phyloP scores from a whole-genome alignment of 2,797 vertebrate species.

The Labeo calbasu region DNA sequence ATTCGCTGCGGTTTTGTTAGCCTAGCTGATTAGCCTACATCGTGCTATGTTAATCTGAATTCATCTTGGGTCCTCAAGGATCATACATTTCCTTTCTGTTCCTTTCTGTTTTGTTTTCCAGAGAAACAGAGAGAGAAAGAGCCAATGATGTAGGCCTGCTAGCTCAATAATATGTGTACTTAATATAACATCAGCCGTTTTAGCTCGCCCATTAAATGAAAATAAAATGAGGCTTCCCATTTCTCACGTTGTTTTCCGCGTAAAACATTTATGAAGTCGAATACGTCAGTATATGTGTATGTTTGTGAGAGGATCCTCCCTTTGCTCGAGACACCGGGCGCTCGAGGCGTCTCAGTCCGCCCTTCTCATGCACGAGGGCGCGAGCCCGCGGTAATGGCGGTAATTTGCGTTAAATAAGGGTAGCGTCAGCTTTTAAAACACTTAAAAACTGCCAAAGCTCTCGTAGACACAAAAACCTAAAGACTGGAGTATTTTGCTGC shows the following conservation, averaged over 20 bases:
- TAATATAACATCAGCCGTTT: conserved; percentile 16
- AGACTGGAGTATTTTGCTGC: conserved; percentile 28
- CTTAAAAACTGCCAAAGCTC: conserved; percentile 48
- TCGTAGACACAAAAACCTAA: background rate
- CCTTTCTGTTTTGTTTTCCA: conserved; percentile 10
- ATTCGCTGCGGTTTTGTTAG: background rate
- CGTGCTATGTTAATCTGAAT: background rate
- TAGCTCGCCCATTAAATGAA: conserved; percentile 17
- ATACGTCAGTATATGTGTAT: conserved; percentile 51
- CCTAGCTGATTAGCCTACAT: background rate
- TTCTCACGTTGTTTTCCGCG: conserved; percentile 41
- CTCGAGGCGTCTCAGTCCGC: conserved; percentile 51
- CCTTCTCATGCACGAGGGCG: conserved; percentile 45
- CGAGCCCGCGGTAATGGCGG: conserved; percentile 50
- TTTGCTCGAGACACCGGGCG: conserved; percentile 41
- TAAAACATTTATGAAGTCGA: conserved; percentile 48
- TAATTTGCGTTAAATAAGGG: conserved; percentile 64
- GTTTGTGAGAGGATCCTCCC: conserved; percentile 52
- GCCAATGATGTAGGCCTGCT: conserved; percentile 7
- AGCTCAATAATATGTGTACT: background rate
- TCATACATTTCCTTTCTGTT: background rate
- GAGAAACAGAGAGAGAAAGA: background rate
- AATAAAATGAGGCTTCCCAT: conserved; percentile 37
- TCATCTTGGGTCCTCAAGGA: background rate
- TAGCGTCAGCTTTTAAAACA: conserved; percentile 52